Conservation (phyloP, 2,888 invertebrate species). For the Vandiemenella viatica region DNA sequence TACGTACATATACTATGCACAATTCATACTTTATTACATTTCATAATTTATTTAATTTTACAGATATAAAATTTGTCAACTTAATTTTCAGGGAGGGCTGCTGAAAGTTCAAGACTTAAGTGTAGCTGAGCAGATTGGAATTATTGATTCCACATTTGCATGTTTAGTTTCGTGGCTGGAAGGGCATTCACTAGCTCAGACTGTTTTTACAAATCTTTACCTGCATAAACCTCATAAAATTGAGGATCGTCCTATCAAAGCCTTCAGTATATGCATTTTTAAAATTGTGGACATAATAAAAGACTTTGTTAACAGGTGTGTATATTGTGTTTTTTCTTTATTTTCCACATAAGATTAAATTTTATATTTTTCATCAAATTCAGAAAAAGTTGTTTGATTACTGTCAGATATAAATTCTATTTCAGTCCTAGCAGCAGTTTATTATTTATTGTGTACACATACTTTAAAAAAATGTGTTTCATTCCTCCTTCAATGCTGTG, state of each 20-base stretch:
- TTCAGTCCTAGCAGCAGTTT: no score
- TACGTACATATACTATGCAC: no score
- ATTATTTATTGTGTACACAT: no score
- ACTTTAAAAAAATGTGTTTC: no score
- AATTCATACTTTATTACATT: no score
- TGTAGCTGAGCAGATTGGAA: constrained; percentile 69
- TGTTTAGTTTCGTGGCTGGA: constrained; percentile 96
- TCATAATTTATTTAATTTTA: no score
- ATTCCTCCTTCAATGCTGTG: no score
- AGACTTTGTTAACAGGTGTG: constrained; percentile 73
- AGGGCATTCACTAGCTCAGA: constrained; percentile 91
- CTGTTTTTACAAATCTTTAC: constrained; percentile 91
- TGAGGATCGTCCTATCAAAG: constrained; percentile 63
- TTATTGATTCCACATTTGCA: constrained; percentile 85
- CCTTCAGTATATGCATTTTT: constrained; percentile 74
- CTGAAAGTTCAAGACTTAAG: constrained; percentile 63
- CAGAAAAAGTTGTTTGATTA: no score
- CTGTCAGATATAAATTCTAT: no score
- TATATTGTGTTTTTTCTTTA: constrained; percentile 16
- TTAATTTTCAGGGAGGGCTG: constrained; percentile 59
- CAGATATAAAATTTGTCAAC: no score
- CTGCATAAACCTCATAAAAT: constrained; percentile 80
- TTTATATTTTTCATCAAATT: no score
- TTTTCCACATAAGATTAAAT: no score
- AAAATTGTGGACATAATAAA: constrained; percentile 80